Evolutionary conservation across 2,113 vertebrate species (phyloP).

Genomic region (Myrmophylax atrothorax): DNA sequence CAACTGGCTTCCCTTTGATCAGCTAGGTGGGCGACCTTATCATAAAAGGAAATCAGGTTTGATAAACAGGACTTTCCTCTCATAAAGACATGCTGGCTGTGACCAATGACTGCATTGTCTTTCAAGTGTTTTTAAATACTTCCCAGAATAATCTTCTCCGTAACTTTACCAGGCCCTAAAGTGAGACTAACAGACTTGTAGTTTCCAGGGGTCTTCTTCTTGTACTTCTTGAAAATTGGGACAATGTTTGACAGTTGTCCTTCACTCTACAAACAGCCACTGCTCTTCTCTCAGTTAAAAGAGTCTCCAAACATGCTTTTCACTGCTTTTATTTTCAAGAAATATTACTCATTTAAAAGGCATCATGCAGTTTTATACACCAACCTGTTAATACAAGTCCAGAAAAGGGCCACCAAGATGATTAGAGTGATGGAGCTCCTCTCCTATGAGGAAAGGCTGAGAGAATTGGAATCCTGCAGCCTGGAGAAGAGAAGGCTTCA

Average conservation of each 20-base stretch:
- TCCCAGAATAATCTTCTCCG: not conserved
- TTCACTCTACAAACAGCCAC: not conserved
- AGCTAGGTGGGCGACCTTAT: not conserved
- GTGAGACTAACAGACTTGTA: not conserved
- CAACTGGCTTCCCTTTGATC: not conserved
- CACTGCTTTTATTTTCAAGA: not conserved
- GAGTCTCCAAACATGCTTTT: not conserved
- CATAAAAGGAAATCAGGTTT: not conserved
- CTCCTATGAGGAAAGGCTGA: not conserved
- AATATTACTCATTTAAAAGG: not conserved
- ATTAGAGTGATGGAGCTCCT: not conserved
- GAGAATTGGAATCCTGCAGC: not conserved
- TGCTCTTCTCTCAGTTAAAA: not conserved
- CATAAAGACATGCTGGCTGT: not conserved
- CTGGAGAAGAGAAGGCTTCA: not conserved
- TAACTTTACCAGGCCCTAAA: not conserved
- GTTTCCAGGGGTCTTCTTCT: not conserved
- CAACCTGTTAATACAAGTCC: not conserved
- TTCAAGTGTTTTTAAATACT: not conserved
- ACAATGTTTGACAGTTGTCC: not conserved
- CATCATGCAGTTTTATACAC: not conserved
- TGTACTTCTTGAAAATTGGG: not conserved
- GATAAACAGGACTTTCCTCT: not conserved
- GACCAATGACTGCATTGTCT: not conserved
- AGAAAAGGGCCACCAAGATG: not conserved